These are phyloP conservation scores for Seriola rivoliana DNA, from an alignment of 2,113 vertebrate species.

Conservation along the genomic window DNA sequence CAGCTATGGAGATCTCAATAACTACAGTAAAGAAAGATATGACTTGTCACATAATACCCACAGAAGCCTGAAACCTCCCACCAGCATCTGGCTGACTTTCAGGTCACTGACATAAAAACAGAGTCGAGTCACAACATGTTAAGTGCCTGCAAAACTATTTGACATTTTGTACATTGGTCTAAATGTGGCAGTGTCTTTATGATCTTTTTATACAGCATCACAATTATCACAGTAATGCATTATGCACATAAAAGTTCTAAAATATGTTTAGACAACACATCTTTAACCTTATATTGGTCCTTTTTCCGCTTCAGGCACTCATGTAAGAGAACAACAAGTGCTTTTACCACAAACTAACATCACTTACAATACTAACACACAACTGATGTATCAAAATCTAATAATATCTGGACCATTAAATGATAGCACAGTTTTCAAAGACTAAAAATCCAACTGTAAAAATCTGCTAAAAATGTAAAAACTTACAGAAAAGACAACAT, in stretches of 20 bases:
- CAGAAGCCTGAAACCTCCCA: neutral
- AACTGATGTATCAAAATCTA: slow-evolving; percentile 19
- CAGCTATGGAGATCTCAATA: neutral
- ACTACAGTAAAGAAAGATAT: slow-evolving; percentile 1
- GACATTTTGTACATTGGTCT: slow-evolving; percentile 1
- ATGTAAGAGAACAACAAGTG: slow-evolving; percentile 24
- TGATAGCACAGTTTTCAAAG: slow-evolving; percentile 1
- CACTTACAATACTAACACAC: slow-evolving; percentile 22
- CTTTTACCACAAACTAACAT: slow-evolving; percentile 33
- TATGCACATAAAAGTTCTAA: neutral
- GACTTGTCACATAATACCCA: slow-evolving; percentile 21
- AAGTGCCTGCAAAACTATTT: slow-evolving; percentile 16
- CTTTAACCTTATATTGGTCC: slow-evolving; percentile 6
- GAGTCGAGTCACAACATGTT: neutral
- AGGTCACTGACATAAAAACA: neutral
- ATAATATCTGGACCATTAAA: neutral
- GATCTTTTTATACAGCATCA: slow-evolving; percentile 8
- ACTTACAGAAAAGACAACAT: slow-evolving; percentile 11
- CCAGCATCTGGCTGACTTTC: neutral
- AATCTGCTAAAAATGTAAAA: slow-evolving; percentile 10
- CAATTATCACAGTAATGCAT: neutral
- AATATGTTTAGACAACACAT: neutral
- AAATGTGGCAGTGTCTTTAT: slow-evolving; percentile 2
- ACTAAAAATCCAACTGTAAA: slow-evolving; percentile 1
- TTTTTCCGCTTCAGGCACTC: neutral